Base-by-base conservation (phyloP, 2,888 invertebrate genomes). In the Drosophila greeni region DNA sequence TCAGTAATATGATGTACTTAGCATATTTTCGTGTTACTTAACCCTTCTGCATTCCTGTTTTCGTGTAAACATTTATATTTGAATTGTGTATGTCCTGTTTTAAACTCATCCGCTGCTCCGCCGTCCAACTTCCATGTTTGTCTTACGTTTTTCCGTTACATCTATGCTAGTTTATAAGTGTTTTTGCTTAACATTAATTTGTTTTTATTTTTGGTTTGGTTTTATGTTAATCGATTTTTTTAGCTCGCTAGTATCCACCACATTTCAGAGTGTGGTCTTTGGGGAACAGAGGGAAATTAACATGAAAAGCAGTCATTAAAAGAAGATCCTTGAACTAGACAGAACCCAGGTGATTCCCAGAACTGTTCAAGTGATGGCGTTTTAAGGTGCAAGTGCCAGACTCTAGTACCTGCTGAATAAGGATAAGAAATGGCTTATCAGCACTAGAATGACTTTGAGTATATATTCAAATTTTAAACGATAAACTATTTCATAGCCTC, bases 231-330 rank as follows among this genome's bases (percentile, higher is more conserved):
- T 51, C 16, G 36, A 14, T 56, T 61, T 66, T 68, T 66, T 40
- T 76, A 79, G 76, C 76, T 74, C 79, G 69, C 74, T 74, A 74
- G 58, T 74, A 72, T 72, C 74, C 66, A 65, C 78, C 78, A 74
- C 76, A 72, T 59, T 61, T 45, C 57, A 61, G 58, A 64, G 61
- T 66, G 67, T 65, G 61, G 61, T 26, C 47, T 37, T 23, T 56
- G 58, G 56, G 56, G 42, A 26, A 53, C 37, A 55, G 36, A 43
- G 49, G 65, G 54, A 55, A 42, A 52, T 64, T 23, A 53, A 66
- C 58, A 37, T 37, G 55, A 67, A 53, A 69, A 61, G 55, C 61
- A 61, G 57, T 49, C 52, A 39, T 48, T 16, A 67, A 72, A 49
- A n/a, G 23, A 59, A 42, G n/a, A 34, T 36, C 54, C 36, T 59